A percentile compares a stretch with the other conserved stretches of the same genome.
Conservation (phyloP, 2,888 invertebrate species). For the Taphrorychus bicolor region DNA sequence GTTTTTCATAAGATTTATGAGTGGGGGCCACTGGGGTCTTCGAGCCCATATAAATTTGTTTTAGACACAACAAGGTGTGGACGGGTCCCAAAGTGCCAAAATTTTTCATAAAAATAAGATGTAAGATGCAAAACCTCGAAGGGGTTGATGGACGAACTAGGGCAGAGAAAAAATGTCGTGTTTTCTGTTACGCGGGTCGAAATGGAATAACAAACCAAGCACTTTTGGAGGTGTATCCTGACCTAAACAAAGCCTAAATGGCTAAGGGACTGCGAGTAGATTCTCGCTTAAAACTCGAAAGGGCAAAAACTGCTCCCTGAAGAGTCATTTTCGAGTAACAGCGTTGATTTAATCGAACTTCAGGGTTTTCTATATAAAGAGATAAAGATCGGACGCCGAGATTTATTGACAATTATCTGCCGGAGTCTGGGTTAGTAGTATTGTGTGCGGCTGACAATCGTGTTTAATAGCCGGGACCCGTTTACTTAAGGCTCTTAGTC, state of each 20-base stretch:
- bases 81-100: slow-evolving; percentile 22
- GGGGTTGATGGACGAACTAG: not conserved
- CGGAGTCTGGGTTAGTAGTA: slow-evolving; percentile 24
- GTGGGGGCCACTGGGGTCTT: slow-evolving; percentile 21
- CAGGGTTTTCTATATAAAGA: slow-evolving; percentile 34
- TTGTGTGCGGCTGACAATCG: slow-evolving; percentile 25
- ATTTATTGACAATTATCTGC: slow-evolving; percentile 41
- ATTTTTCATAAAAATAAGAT: slow-evolving; percentile 24
- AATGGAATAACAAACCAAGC: not conserved
- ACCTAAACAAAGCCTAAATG: slow-evolving; percentile 32
- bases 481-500: slow-evolving; percentile 20
- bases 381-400: slow-evolving; percentile 33
- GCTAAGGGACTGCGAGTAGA: slow-evolving; percentile 20
- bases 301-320: slow-evolving; percentile 29
- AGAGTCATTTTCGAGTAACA: slow-evolving; percentile 37
- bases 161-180: not conserved
- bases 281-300: slow-evolving; percentile 18
- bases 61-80: slow-evolving; percentile 32
- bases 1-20: slow-evolving; percentile 33
- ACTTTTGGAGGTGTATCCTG: slow-evolving; percentile 19
- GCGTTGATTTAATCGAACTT: slow-evolving; percentile 40
- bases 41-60: slow-evolving; percentile 29
- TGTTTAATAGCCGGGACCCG: slow-evolving; percentile 22
- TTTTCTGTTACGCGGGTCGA: not conserved
- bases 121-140: slow-evolving; percentile 8